Conservation (phyloP, 2,113 vertebrate species). For the Pedionomus torquatus region DNA sequence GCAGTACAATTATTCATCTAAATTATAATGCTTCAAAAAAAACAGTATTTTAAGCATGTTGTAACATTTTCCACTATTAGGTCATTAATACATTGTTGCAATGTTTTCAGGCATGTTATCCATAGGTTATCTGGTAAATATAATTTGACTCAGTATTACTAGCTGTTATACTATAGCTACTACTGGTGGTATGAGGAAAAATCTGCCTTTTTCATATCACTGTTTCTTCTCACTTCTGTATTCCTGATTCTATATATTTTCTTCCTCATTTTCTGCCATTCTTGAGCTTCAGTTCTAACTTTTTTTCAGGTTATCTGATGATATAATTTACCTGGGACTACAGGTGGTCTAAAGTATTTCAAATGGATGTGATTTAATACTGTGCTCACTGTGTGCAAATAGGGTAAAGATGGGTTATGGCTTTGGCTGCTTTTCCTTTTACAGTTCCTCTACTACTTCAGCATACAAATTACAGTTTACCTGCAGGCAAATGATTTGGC, state of each 20-base stretch:
- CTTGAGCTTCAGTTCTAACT: background rate
- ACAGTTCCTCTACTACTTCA: background rate
- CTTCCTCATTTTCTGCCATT: background rate
- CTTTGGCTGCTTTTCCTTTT: background rate
- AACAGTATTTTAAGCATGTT: background rate
- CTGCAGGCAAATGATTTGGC: background rate
- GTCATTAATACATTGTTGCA: background rate
- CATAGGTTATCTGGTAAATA: background rate
- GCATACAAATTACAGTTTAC: background rate
- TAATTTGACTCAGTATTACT: background rate
- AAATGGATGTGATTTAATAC: background rate
- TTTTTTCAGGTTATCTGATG: background rate
- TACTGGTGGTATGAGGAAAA: background rate
- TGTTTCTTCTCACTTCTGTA: background rate
- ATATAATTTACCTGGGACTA: background rate
- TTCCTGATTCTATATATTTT: background rate
- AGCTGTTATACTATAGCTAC: background rate
- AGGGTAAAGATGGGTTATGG: background rate
- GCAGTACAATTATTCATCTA: background rate
- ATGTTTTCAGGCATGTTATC: background rate
- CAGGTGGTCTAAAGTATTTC: background rate
- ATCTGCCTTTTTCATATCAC: background rate
- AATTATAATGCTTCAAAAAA: background rate
- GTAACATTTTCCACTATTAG: background rate
- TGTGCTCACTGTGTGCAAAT: background rate